Evolutionary conservation across 2,113 vertebrate genomes (phyloP), one percentile per base, ranked within the genome.

Genomic region (Enhydra lutris): DNA sequence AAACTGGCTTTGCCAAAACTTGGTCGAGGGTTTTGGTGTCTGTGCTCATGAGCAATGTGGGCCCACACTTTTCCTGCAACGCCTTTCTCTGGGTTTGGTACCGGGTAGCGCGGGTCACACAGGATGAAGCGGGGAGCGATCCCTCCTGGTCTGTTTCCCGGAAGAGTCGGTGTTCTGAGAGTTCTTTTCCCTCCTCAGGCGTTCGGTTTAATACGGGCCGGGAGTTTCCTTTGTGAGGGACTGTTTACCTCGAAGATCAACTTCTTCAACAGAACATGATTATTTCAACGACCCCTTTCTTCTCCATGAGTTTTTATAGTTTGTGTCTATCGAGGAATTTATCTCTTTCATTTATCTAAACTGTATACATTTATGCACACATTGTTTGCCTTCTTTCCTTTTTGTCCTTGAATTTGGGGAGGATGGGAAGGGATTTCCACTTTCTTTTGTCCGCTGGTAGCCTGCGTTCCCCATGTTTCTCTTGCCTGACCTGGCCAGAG

Each of bases 21-120:
- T 69, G 23, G 26, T 12, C 1, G 79, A 45, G 36, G 29, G 26
- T 29, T 1, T 26, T n/a, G n/a, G 4, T 14, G 1, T 57, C 63
- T 21, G 1, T 21, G 39, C 10, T 14, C 36, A 1, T 0, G 65
- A 83, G 31, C 7, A 14, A 1, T 10, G 31, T 0, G 6, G 6
- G 65, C 13, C 39, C 20, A 8, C 52, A 20, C 23, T 4, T 17
- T 47, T 47, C 55, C 7, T 11, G 3, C 10, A 29, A 29, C 0
- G 31, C 29, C 67, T 63, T 74, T 21, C 57, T 61, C 23, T 4
- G 39, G 17, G 47, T 47, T 23, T 36, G 21, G 4, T 3, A 36
- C 36, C 6, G 17, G 42, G 15, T 14, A 9, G 1, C 9, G 1
- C 17, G 10, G 7, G 11, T 24, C 34, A 7, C 12, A 3, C 12